A percentile compares a stretch with the other conserved stretches of the same genome.
These are phyloP conservation scores for Steatocranus sp. DNA, from an alignment of 2,797 vertebrate species.

Conservation along the genomic window DNA sequence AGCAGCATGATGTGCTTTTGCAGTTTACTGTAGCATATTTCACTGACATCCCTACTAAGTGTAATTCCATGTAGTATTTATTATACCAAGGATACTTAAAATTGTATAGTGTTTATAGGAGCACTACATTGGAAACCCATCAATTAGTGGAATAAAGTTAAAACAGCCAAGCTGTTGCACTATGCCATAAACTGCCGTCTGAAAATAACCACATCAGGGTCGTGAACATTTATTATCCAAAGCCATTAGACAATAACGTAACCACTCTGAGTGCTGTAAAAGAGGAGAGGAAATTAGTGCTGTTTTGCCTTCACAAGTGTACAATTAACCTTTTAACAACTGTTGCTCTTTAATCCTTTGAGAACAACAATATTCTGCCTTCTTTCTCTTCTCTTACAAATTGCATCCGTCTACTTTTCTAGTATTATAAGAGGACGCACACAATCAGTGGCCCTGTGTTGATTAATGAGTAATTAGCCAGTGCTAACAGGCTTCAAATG, in stretches of 20 bases:
- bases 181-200: slow-evolving; percentile 20
- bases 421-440: neutral
- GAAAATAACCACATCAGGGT: neutral
- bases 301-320: neutral
- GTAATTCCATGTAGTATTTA: neutral
- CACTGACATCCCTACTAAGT: neutral
- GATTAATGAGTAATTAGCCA: slow-evolving; percentile 42
- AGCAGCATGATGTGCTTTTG: neutral
- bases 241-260: slow-evolving; percentile 37
- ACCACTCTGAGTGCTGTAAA: slow-evolving; percentile 15
- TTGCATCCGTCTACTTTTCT: neutral
- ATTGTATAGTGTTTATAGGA: neutral
- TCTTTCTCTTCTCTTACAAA: neutral
- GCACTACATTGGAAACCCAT: neutral
- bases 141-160: neutral
- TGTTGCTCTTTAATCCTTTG: neutral
- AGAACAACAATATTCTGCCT: neutral
- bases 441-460: neutral
- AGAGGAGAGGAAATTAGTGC: neutral
- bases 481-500: slow-evolving; percentile 18
- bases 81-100: neutral
- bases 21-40: neutral
- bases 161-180: neutral
- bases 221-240: slow-evolving; percentile 38
- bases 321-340: neutral